Conservation (phyloP, 2,888 invertebrate species). For the Yponomeuta evonymella region DNA sequence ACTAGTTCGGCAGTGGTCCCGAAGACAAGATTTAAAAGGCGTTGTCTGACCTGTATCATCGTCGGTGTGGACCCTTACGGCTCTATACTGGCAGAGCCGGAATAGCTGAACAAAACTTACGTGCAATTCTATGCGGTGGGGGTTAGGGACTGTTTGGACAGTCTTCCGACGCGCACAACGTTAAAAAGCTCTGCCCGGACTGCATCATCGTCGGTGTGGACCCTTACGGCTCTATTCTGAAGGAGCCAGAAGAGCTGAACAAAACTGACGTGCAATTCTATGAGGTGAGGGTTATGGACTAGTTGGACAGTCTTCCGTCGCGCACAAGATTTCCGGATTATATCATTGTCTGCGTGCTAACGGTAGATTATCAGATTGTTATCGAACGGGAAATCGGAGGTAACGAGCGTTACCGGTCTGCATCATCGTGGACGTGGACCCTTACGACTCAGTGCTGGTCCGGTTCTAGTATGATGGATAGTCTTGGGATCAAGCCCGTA, state of each 20-base stretch:
- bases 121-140: slow-evolving; percentile 88
- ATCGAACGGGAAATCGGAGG: slow-evolving; percentile 71
- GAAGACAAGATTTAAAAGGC: too few relatives aligned
- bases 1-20: too few relatives aligned
- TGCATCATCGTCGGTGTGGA: slow-evolving; percentile 92
- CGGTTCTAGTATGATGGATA: too few relatives aligned
- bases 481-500: too few relatives aligned
- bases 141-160: slow-evolving; percentile 72
- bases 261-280: slow-evolving; percentile 82
- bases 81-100: slow-evolving; percentile 91
- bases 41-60: slow-evolving; percentile 82
- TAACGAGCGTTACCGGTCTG: slow-evolving; percentile 79
- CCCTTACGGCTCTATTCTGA: slow-evolving; percentile 94
- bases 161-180: slow-evolving; percentile 89
- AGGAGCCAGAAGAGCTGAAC: slow-evolving; percentile 87
- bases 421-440: slow-evolving; percentile 91
- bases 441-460: slow-evolving; percentile 91
- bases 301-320: slow-evolving; percentile 61
- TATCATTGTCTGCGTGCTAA: slow-evolving; percentile 81
- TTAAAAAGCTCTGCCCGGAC: slow-evolving; percentile 89
- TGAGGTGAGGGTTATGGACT: slow-evolving; percentile 77
- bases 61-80: slow-evolving; percentile 95
- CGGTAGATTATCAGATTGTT: too few relatives aligned
- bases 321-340: slow-evolving; percentile 80
- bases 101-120: slow-evolving; percentile 83